Conservation (phyloP, 2,888 invertebrate species). For the Tinea pellionella region DNA sequence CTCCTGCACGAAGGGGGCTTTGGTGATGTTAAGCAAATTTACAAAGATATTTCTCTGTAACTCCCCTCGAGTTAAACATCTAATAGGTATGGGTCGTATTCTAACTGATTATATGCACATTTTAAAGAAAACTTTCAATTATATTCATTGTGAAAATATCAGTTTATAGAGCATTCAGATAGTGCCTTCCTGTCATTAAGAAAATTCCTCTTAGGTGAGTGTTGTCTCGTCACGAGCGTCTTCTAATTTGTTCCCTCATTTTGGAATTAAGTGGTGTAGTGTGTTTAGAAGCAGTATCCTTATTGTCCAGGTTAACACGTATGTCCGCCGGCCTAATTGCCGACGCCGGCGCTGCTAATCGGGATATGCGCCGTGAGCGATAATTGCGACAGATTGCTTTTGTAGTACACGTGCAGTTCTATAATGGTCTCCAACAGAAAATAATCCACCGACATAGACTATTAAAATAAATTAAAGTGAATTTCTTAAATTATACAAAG, state of each 20-base stretch:
- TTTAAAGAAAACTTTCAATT: too few relatives aligned
- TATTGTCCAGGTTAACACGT: slow-evolving; percentile 52
- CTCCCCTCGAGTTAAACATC: slow-evolving; percentile 40
- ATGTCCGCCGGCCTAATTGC: slow-evolving; percentile 68
- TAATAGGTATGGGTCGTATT: neutral
- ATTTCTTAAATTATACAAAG: neutral
- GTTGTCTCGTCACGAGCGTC: slow-evolving; percentile 1
- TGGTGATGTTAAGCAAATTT: slow-evolving; percentile 41
- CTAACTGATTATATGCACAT: neutral
- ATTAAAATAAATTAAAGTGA: neutral
- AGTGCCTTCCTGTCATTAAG: neutral
- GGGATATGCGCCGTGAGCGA: slow-evolving; percentile 63
- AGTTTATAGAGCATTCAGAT: neutral
- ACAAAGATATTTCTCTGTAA: slow-evolving; percentile 60
- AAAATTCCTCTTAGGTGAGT: neutral
- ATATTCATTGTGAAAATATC: neutral
- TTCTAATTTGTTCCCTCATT: slow-evolving; percentile 11
- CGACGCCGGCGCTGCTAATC: slow-evolving; percentile 61
- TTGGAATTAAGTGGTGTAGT: slow-evolving; percentile 8
- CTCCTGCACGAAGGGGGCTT: slow-evolving; percentile 42
- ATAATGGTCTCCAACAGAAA: neutral
- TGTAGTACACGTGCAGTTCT: slow-evolving; percentile 7
- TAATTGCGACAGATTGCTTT: slow-evolving; percentile 58
- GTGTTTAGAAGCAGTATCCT: slow-evolving; percentile 24
- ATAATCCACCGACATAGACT: neutral